Evolutionary conservation across 2,113 vertebrate genomes (phyloP).

Genomic region (Carassius auratus): DNA sequence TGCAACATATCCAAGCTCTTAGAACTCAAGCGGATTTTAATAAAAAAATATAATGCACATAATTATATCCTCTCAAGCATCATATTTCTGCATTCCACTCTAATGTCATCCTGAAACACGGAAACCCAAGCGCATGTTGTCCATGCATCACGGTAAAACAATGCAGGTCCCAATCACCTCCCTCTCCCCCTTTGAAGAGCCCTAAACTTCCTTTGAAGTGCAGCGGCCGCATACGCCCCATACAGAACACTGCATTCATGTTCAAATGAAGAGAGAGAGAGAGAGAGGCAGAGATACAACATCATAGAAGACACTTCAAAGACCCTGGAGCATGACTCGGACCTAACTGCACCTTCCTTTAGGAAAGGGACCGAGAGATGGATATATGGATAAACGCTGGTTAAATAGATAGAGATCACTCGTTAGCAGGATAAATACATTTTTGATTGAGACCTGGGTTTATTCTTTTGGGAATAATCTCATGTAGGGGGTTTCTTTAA

Average conservation of each 20-base stretch:
- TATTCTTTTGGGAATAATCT: neutral
- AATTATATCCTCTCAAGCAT: neutral
- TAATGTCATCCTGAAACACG: neutral
- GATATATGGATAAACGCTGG: conserved; percentile 36
- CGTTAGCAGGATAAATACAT: conserved; percentile 31
- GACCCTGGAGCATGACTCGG: conserved; percentile 35
- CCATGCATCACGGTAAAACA: conserved; percentile 62
- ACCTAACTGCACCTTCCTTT: conserved; percentile 56
- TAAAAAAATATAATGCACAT: too few relatives aligned
- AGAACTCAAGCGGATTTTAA: neutral
- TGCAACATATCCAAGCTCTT: neutral
- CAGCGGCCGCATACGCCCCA: conserved; percentile 65
- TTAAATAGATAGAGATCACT: conserved; percentile 38
- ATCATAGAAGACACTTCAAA: conserved; percentile 55
- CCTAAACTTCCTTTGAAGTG: conserved; percentile 75
- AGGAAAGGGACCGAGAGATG: conserved; percentile 47
- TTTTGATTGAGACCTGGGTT: neutral
- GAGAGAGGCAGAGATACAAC: conserved; percentile 71
- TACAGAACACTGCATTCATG: conserved; percentile 74
- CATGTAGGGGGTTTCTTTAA: neutral
- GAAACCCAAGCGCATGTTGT: conserved; percentile 48
- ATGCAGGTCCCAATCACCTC: conserved; percentile 50
- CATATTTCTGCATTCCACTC: neutral
- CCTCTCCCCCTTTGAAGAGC: conserved; percentile 73
- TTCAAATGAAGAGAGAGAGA: conserved; percentile 76